Conservation (phyloP, 2,113 vertebrate species). For the Dipodomys spectabilis region DNA sequence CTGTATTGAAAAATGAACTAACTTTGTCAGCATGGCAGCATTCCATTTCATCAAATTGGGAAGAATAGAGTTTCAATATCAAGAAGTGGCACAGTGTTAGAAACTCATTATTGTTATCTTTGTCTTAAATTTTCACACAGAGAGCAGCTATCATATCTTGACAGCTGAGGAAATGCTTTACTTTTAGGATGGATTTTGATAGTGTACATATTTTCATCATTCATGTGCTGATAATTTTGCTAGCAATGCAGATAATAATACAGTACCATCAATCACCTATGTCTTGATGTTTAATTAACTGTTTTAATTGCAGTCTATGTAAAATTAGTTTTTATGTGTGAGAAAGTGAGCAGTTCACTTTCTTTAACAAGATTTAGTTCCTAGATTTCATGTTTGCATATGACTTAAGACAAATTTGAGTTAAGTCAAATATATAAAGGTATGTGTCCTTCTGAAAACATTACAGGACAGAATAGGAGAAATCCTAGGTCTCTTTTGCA, state of each 20-base stretch:
- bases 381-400: background rate
- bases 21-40: conserved; percentile 1
- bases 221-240: background rate
- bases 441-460: background rate
- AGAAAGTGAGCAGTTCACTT: background rate
- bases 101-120: conserved; percentile 52
- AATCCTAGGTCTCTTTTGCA: too few relatives aligned
- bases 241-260: background rate
- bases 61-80: conserved; percentile 29
- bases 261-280: background rate
- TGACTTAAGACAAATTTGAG: background rate
- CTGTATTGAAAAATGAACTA: background rate
- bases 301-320: background rate
- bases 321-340: background rate
- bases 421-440: background rate
- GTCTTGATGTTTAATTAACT: background rate
- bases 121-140: conserved; percentile 29
- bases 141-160: conserved; percentile 31
- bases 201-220: background rate
- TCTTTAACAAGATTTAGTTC: background rate
- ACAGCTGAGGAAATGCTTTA: conserved; percentile 40
- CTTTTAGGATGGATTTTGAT: conserved; percentile 39
- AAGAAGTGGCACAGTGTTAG: background rate
- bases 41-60: conserved; percentile 11
- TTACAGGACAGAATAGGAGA: too few relatives aligned